These are phyloP conservation scores for rat (Rattus norvegicus) DNA, from an alignment of 2,113 vertebrate genomes.

Conservation along the genomic window GRCr8 NC_086020.1:242140001-242140500, in stretches of 20 bases:
- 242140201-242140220: neutral
- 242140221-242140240: neutral
- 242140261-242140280: neutral
- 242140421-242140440: neutral
- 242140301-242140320: neutral
- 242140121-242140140: neutral
- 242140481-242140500: neutral
- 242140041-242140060: neutral
- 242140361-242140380: neutral
- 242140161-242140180: neutral
- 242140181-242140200: neutral
- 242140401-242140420: neutral
- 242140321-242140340: neutral
- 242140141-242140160: neutral
- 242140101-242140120: neutral
- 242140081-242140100: neutral
- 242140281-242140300: neutral
- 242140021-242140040: neutral
- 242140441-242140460: neutral
- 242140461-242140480: neutral
- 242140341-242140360: neutral
- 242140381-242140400: neutral
- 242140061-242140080: neutral
- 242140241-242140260: neutral
- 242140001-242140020: neutral